Evolutionary conservation across 2,797 vertebrate species (phyloP).

Genomic region (Platyrinchus mystaceus): DNA sequence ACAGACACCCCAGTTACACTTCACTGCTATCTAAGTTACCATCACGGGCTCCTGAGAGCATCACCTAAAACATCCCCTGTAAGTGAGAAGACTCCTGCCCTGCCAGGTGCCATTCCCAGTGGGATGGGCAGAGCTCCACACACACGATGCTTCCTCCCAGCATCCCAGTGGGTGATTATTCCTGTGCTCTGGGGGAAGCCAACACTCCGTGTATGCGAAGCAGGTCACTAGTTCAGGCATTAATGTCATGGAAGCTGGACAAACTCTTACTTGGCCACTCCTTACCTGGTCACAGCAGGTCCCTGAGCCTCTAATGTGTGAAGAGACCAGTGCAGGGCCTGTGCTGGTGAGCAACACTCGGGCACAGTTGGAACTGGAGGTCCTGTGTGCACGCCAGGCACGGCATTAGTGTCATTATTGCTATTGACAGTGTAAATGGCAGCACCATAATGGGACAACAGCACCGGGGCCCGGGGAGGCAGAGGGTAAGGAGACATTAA

Average conservation of each 20-base stretch:
- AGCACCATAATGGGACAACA: slow-evolving; percentile 30
- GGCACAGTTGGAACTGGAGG: background rate
- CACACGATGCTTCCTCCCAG: background rate
- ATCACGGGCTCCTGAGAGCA: background rate
- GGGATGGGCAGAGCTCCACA: background rate
- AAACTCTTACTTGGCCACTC: background rate
- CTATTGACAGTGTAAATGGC: slow-evolving; percentile 15
- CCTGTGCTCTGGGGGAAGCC: background rate
- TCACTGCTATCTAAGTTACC: background rate
- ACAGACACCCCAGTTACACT: background rate
- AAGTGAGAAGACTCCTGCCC: background rate
- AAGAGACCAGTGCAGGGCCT: background rate
- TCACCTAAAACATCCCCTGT: background rate
- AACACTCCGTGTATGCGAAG: rapidly evolving
- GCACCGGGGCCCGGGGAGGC: slow-evolving; percentile 23
- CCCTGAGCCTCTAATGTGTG: background rate
- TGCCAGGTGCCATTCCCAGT: background rate
- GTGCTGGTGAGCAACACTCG: background rate
- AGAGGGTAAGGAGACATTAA: slow-evolving; percentile 56
- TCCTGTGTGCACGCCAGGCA: background rate
- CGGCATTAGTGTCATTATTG: background rate
- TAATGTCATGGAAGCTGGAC: background rate
- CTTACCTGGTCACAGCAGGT: background rate
- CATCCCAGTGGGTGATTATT: background rate
- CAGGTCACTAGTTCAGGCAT: background rate